A percentile compares a stretch with the other conserved stretches of the same genome.
Conservation (phyloP, 1,140 invertebrate species). For the Heliothis virescens region DNA sequence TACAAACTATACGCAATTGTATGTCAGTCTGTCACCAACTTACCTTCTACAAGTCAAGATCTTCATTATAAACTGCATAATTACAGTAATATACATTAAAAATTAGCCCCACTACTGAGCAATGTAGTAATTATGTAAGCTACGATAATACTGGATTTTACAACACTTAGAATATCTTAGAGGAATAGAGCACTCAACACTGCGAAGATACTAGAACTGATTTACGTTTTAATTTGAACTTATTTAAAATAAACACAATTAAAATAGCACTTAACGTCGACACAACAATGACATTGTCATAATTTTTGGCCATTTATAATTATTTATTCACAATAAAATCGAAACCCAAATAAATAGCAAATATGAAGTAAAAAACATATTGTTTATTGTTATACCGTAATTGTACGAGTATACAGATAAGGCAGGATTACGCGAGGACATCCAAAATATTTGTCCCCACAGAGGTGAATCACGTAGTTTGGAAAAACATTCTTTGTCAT, state of each 20-base stretch:
- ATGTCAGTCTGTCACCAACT: constrained; percentile 15
- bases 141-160: constrained; percentile 13
- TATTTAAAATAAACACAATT: constrained; percentile 14
- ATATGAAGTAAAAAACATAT: constrained; percentile 38
- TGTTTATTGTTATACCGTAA: constrained; percentile 47
- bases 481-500: constrained; percentile 37
- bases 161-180: constrained; percentile 23
- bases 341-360: constrained; percentile 24
- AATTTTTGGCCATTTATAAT: constrained; percentile 9
- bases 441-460: constrained; percentile 41
- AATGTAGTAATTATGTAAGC: constrained; percentile 3
- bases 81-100: constrained; percentile 36
- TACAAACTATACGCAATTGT: constrained; percentile 13
- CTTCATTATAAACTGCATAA: constrained; percentile 37
- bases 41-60: constrained; percentile 47
- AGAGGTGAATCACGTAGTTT: constrained; percentile 53
- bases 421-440: constrained; percentile 42
- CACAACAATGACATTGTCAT: constrained; percentile 15
- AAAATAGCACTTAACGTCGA: constrained; percentile 13
- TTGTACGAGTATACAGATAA: constrained; percentile 43
- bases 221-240: background rate
- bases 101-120: constrained; percentile 30
- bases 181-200: constrained; percentile 15
- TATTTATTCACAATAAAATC: constrained; percentile 38
- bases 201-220: background rate